A percentile compares a stretch with the other conserved stretches of the same genome.
These are phyloP conservation scores for Falco berigora DNA, from an alignment of 2,797 vertebrate genomes.

Conservation along the genomic window DNA sequence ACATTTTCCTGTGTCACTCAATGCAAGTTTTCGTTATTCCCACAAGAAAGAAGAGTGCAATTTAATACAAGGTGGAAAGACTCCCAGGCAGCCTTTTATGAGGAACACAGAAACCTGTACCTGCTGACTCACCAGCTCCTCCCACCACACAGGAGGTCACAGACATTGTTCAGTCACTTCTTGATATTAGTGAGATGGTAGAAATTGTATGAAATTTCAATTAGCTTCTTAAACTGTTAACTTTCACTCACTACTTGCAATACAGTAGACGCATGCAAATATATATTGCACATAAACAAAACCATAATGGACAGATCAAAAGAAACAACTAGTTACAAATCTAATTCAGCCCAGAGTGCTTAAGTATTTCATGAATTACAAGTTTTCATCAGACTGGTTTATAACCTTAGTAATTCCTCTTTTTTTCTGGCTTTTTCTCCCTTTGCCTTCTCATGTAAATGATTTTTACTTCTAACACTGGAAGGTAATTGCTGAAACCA, in stretches of 20 bases:
- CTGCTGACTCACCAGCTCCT: neutral
- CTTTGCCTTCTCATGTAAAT: neutral
- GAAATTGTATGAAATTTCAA: neutral
- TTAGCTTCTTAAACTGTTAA: neutral
- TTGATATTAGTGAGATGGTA: neutral
- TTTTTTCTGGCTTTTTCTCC: neutral
- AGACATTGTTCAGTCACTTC: neutral
- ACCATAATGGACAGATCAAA: constrained; percentile 13
- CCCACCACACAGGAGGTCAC: neutral
- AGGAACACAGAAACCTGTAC: neutral
- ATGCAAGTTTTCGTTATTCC: neutral
- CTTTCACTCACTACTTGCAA: neutral
- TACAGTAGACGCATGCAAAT: neutral
- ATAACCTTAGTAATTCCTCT: neutral
- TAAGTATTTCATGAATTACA: constrained; percentile 33
- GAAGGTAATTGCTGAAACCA: neutral
- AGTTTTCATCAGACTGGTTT: constrained; percentile 39
- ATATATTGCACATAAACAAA: constrained; percentile 14
- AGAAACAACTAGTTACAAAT: neutral
- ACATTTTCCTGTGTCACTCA: neutral
- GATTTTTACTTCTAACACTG: constrained; percentile 18
- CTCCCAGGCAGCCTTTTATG: neutral
- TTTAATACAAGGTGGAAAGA: neutral
- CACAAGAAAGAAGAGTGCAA: neutral
- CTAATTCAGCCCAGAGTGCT: constrained; percentile 11